Evolutionary conservation across 2,113 vertebrate genomes (phyloP).

Genomic region (Diadophis punctatus): DNA sequence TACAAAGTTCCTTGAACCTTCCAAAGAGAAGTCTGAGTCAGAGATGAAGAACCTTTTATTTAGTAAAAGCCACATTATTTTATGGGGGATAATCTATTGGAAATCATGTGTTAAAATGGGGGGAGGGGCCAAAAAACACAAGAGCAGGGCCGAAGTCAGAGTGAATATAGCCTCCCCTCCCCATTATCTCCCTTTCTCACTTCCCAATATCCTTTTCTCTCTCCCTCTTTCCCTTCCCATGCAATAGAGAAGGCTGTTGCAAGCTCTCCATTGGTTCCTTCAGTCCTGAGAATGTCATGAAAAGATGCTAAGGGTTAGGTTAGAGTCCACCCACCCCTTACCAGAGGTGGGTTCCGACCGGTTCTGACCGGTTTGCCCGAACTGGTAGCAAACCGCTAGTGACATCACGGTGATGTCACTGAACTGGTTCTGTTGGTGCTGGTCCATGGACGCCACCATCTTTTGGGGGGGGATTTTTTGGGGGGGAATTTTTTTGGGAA

Average conservation of each 20-base stretch:
- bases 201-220: background rate
- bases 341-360: too few species aligned
- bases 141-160: background rate
- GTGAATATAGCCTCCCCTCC: background rate
- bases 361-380: too few species aligned
- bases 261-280: background rate
- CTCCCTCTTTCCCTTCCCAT: background rate
- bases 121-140: background rate
- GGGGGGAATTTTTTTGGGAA: too few species aligned
- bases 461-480: too few species aligned
- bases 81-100: background rate
- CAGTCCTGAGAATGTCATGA: background rate
- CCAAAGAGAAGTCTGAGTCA: background rate
- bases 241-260: background rate
- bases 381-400: too few species aligned
- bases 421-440: too few species aligned
- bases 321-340: background rate
- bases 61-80: background rate
- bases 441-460: too few species aligned
- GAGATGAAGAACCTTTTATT: background rate
- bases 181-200: background rate
- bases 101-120: background rate
- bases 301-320: background rate
- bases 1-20: background rate
- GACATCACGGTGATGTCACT: too few species aligned